Evolutionary conservation across 1,140 invertebrate genomes (phyloP).

Genomic region (Paralvinella palmiformis): DNA sequence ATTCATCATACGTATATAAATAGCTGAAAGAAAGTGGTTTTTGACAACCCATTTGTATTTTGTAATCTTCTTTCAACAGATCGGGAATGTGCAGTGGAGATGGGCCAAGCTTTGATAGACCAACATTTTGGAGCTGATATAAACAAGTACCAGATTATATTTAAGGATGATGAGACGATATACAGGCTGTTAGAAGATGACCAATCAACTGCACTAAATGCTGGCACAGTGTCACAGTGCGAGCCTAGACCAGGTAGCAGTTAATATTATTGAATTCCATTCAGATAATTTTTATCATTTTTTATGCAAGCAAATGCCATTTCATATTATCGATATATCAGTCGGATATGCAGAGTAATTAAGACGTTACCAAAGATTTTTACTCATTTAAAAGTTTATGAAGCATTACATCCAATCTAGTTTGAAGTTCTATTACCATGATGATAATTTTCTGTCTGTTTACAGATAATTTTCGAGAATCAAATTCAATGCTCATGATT

Average conservation of each 20-base stretch:
- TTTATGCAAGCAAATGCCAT: no score
- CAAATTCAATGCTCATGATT: no score
- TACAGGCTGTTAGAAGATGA: conserved; percentile 46
- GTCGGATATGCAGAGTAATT: no score
- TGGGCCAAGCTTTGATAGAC: conserved; percentile 46
- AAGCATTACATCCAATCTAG: no score
- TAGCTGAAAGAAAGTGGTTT: not conserved
- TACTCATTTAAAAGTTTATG: no score
- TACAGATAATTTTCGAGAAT: no score
- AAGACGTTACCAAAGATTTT: no score
- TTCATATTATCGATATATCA: no score
- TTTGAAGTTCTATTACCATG: no score
- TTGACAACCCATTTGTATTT: not conserved
- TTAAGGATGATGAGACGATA: conserved; percentile 26
- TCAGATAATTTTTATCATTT: no score
- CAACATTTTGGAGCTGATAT: conserved; percentile 39
- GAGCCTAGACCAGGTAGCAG: conserved; percentile 10
- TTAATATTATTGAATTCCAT: not conserved
- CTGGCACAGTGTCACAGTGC: conserved; percentile 31
- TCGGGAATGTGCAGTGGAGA: conserved; percentile 35
- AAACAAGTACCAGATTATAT: conserved; percentile 28
- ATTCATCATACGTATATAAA: no score
- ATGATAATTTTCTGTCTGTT: no score
- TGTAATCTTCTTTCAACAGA: conserved; percentile 29
- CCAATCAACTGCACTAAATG: conserved; percentile 41